A percentile compares a stretch with the other conserved stretches of the same genome.
Evolutionary conservation across 2,888 invertebrate genomes (phyloP).

Genomic region (Ennomos erosarius): DNA sequence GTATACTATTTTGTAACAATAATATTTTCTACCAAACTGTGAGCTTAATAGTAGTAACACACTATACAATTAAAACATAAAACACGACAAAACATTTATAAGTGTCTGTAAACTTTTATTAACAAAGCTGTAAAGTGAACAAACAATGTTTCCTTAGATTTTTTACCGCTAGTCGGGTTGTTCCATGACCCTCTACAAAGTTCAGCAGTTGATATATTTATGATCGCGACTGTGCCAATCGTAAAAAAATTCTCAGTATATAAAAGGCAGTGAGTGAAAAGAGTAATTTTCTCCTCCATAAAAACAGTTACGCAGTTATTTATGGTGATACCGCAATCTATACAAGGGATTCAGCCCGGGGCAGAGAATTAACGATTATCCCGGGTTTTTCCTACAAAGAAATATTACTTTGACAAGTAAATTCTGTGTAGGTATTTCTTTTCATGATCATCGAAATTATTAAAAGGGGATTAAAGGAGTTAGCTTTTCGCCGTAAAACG

Average conservation of each 20-base stretch:
- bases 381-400: conserved; percentile 71
- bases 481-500: conserved; percentile 25
- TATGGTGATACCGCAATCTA: conserved; percentile 83
- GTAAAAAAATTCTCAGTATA: conserved; percentile 70
- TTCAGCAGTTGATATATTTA: conserved; percentile 29
- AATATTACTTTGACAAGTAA: conserved; percentile 81
- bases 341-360: conserved; percentile 78
- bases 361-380: conserved; percentile 81
- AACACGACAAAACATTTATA: conserved; percentile 2
- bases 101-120: conserved; percentile 25
- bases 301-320: conserved; percentile 83
- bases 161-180: conserved; percentile 16
- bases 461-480: conserved; percentile 32
- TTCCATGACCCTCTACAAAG: conserved; percentile 22
- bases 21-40: too few relatives aligned
- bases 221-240: conserved; percentile 42
- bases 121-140: conserved; percentile 4
- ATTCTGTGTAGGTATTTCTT: conserved; percentile 67
- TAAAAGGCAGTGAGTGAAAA: conserved; percentile 78
- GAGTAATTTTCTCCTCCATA: conserved; percentile 80
- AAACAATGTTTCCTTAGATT: conserved; percentile 10
- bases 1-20: too few relatives aligned
- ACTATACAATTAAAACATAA: too few relatives aligned
- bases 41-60: too few relatives aligned
- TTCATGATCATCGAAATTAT: conserved; percentile 60